Evolutionary conservation across 2,888 invertebrate genomes (phyloP).

Genomic region (Synanthedon vespiformis): DNA sequence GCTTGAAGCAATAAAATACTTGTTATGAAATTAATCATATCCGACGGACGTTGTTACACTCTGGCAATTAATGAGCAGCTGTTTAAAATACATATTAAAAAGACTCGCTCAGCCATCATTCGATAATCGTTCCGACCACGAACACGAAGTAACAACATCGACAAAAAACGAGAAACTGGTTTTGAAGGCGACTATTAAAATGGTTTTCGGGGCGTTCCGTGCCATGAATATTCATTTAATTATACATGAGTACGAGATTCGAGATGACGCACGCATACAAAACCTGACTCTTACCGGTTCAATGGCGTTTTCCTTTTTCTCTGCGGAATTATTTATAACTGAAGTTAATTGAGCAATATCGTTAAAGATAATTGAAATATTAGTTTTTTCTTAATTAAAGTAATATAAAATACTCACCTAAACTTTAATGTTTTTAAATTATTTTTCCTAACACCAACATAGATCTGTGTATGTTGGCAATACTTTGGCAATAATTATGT

Average conservation of each 20-base stretch:
- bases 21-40: constrained; percentile 42
- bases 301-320: constrained; percentile 25
- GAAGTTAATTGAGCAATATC: not conserved
- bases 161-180: constrained; percentile 50
- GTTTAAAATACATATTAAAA: constrained; percentile 44
- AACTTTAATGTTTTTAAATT: too few relatives aligned
- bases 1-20: constrained; percentile 29
- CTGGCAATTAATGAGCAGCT: constrained; percentile 37
- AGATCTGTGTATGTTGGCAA: too few relatives aligned
- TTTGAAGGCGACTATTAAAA: constrained; percentile 38
- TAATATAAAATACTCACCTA: too few relatives aligned
- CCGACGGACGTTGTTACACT: constrained; percentile 34
- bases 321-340: constrained; percentile 31
- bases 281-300: constrained; percentile 29
- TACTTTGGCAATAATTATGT: too few relatives aligned
- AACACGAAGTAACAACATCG: constrained; percentile 41
- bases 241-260: constrained; percentile 37
- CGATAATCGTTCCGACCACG: constrained; percentile 40
- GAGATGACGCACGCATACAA: constrained; percentile 43
- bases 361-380: too few relatives aligned
- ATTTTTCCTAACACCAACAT: too few relatives aligned
- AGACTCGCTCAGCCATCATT: constrained; percentile 32
- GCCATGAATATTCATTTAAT: constrained; percentile 56
- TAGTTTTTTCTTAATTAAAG: too few relatives aligned
- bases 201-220: constrained; percentile 40